Percentiles rank a stretch among this genome's conserved stretches.
Conservation (phyloP, 2,888 invertebrate genomes). For the Notodonta dromedarius region DNA sequence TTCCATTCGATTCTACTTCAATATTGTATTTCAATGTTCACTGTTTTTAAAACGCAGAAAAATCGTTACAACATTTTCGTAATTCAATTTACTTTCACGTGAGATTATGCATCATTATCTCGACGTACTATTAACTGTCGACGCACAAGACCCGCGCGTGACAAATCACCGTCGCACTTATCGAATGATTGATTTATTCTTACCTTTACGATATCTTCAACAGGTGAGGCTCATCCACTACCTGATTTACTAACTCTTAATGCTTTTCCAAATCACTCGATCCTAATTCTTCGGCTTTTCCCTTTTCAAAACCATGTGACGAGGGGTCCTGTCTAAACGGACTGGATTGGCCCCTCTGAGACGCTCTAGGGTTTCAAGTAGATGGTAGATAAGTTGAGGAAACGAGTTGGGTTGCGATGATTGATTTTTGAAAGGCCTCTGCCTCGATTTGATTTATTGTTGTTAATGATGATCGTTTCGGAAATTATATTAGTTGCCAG, state of each 20-base stretch:
- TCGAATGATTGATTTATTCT: slow-evolving; percentile 81
- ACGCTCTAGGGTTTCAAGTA: slow-evolving; percentile 51
- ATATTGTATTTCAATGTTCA: neutral
- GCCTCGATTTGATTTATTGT: slow-evolving; percentile 48
- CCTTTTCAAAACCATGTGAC: slow-evolving; percentile 76
- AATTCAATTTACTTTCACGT: neutral
- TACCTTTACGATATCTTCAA: slow-evolving; percentile 53
- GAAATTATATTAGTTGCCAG: neutral
- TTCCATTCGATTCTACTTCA: neutral
- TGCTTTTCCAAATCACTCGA: slow-evolving; percentile 70
- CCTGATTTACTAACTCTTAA: slow-evolving; percentile 78
- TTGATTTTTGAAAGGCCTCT: slow-evolving; percentile 57
- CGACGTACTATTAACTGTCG: neutral
- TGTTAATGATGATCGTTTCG: slow-evolving; percentile 29
- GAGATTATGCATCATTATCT: neutral
- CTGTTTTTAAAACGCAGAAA: neutral
- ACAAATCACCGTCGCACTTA: slow-evolving; percentile 72
- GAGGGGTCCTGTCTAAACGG: slow-evolving; percentile 55
- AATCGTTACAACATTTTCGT: neutral
- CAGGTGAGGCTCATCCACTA: slow-evolving; percentile 68
- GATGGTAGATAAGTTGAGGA: slow-evolving; percentile 46
- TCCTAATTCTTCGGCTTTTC: slow-evolving; percentile 69
- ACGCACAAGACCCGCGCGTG: slow-evolving; percentile 43
- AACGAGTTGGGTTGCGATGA: slow-evolving; percentile 59
- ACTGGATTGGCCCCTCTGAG: slow-evolving; percentile 53